Percentiles rank a stretch among this genome's conserved stretches.
phyloP scores from a whole-genome alignment of 2,888 invertebrate species.

The Hirtodrosophila duncani region DNA sequence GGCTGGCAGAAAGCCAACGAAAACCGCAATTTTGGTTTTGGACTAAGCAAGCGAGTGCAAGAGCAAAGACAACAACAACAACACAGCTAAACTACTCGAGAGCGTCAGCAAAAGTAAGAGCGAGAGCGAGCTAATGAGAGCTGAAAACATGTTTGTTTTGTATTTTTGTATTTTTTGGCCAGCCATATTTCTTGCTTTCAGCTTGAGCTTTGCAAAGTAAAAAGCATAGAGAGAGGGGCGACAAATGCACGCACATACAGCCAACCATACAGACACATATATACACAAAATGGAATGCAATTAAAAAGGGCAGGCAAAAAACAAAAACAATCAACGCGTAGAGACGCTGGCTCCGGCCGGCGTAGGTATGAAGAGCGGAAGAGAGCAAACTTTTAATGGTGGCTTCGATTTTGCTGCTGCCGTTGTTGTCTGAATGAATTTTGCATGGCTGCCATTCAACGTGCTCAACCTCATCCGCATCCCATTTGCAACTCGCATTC shows the following conservation, averaged over 20 bases:
- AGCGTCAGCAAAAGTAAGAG: constrained; percentile 1
- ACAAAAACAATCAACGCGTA: constrained; percentile 24
- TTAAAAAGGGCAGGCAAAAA: constrained; percentile 72
- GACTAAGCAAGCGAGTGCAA: neutral
- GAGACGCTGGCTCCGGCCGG: constrained; percentile 2
- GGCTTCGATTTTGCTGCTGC: constrained; percentile 58
- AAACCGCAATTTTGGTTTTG: neutral
- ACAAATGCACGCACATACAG: constrained; percentile 27
- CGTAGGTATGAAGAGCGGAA: neutral
- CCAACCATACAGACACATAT: constrained; percentile 20
- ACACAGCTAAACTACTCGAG: constrained; percentile 1
- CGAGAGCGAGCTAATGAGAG: too few species aligned
- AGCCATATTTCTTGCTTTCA: constrained; percentile 52
- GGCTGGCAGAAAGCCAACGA: too few species aligned
- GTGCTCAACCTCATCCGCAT: neutral
- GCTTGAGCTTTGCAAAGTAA: constrained; percentile 15
- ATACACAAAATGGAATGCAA: constrained; percentile 67
- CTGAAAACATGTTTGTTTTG: constrained; percentile 50
- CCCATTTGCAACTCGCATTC: neutral
- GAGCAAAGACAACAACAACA: neutral
- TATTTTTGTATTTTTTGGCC: constrained; percentile 19
- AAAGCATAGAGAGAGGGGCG: constrained; percentile 36
- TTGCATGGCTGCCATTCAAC: constrained; percentile 60
- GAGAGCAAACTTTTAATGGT: constrained; percentile 64
- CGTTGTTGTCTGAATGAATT: constrained; percentile 54